These are phyloP conservation scores for Neomorphus geoffroyi DNA, from an alignment of 2,797 vertebrate genomes.

Conservation along the genomic window DNA sequence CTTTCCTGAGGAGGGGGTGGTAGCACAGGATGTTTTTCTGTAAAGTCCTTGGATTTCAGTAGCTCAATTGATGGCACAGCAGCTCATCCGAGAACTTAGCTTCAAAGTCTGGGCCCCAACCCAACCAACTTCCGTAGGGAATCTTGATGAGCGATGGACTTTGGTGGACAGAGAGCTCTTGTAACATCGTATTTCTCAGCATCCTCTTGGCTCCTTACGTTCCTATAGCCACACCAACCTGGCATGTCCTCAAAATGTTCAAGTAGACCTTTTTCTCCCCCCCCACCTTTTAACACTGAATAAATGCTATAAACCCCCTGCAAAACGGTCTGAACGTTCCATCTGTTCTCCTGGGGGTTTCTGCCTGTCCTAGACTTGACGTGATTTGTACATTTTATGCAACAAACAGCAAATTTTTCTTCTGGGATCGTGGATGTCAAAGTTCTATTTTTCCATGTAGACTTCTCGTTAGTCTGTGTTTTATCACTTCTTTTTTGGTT, in stretches of 20 bases:
- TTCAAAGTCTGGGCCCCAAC: constrained; percentile 69
- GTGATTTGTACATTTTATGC: constrained; percentile 96
- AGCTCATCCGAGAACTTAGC: constrained; percentile 66
- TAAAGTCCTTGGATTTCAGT: constrained; percentile 43
- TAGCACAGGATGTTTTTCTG: constrained; percentile 73
- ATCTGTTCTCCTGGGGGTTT: constrained; percentile 79
- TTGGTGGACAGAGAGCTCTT: constrained; percentile 42
- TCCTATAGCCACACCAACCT: constrained; percentile 76
- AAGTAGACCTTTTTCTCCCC: constrained; percentile 68
- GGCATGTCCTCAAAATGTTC: constrained; percentile 74
- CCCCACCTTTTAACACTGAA: constrained; percentile 74
- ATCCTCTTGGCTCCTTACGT: constrained; percentile 74
- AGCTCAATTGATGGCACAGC: constrained; percentile 58
- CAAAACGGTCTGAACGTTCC: constrained; percentile 82
- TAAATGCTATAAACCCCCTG: constrained; percentile 81
- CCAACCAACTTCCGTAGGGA: constrained; percentile 71
- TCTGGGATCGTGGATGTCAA: constrained; percentile 98
- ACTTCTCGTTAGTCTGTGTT: constrained; percentile 96
- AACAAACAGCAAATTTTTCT: constrained; percentile 95
- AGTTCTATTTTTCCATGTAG: constrained; percentile 99
- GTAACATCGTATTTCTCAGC: constrained; percentile 70
- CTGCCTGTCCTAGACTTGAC: too few species aligned
- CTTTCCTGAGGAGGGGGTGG: constrained; percentile 70
- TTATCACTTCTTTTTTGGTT: constrained; percentile 41
- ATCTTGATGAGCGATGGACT: background rate